Base-by-base conservation (phyloP, 2,113 vertebrate genomes). In the Cathartes aura region DNA sequence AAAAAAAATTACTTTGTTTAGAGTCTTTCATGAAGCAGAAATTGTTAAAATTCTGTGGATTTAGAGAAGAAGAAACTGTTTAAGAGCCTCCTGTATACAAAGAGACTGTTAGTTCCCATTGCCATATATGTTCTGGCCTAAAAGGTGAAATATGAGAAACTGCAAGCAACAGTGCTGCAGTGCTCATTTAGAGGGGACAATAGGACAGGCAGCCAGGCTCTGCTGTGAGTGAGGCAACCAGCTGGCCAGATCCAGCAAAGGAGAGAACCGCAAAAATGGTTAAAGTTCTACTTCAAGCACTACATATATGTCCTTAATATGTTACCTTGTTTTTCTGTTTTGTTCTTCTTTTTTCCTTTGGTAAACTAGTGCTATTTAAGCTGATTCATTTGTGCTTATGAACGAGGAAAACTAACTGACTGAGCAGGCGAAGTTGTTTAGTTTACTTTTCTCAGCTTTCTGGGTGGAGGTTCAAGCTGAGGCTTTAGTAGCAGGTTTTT, bases 391-490 rank as follows among this genome's bases (percentile, higher is more conserved):
- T 80, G 43, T 68, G 40, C 82, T 58, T 9, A 17, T 14, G 53
- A 64, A 64, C 30, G 18, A 85, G 34, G 60, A 85, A 85, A 82
- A 53, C 34, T 32, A 60, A 47, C 34, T 63, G 47, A 58, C 22
- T 40, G 43, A 86, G 58, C 45, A 76, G 19, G 17, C 62, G 26
- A 70, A 73, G 50, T 19, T 75, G 56, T 72, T 92, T 43, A 26
- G 56, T 92, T 94, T 85, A 82, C 52, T 80, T 86, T 90, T 58
- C 80, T 76, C 63, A 58, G 48, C 53, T 50, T 92, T 92, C 86
- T 89, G 63, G 82, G 92, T 85, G 94, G 94, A 95, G 90, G 67
- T 80, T 82, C 27, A 90, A 72, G 26, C 50, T 55, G 62, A 80
- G 55, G 78, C 56, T 90, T 91, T 79, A 29, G 8, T 23, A 89